These are phyloP conservation scores for Characodon lateralis DNA, from an alignment of 2,797 vertebrate genomes.

Conservation along the genomic window DNA sequence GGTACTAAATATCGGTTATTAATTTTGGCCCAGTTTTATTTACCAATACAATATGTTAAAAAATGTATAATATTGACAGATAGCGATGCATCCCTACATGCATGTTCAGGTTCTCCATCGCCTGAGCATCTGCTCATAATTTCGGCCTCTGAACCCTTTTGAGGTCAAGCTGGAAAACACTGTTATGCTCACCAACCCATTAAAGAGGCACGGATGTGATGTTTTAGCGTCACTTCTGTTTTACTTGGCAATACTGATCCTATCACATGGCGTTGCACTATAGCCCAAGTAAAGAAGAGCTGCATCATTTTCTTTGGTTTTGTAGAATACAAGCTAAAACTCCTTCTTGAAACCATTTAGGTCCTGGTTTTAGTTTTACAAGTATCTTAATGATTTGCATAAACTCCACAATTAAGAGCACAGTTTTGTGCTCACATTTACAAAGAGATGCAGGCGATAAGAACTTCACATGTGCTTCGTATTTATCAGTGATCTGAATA, in stretches of 20 bases:
- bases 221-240: slow-evolving; percentile 44
- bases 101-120: slow-evolving; percentile 28
- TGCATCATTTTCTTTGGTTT: background rate
- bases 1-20: too few relatives aligned
- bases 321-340: background rate
- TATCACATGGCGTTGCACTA: slow-evolving; percentile 3
- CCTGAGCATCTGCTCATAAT: slow-evolving; percentile 63
- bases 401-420: background rate
- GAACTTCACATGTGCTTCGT: slow-evolving; percentile 57
- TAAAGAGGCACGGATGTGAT: slow-evolving; percentile 19
- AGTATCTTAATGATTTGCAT: background rate
- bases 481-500: slow-evolving; percentile 56
- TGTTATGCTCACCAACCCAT: slow-evolving; percentile 60
- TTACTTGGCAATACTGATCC: slow-evolving; percentile 34
- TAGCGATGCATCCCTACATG: background rate
- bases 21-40: too few relatives aligned
- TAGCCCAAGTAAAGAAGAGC: slow-evolving; percentile 3
- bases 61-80: too few relatives aligned
- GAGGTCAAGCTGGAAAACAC: slow-evolving; percentile 60
- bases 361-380: background rate
- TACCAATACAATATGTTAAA: too few relatives aligned
- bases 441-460: slow-evolving; percentile 61
- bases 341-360: background rate
- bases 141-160: slow-evolving; percentile 62
- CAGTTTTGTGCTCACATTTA: slow-evolving; percentile 42